Evolutionary conservation across 2,797 vertebrate genomes (phyloP), one percentile per base, ranked within the genome.

Genomic region (Sarcoramphus papa): DNA sequence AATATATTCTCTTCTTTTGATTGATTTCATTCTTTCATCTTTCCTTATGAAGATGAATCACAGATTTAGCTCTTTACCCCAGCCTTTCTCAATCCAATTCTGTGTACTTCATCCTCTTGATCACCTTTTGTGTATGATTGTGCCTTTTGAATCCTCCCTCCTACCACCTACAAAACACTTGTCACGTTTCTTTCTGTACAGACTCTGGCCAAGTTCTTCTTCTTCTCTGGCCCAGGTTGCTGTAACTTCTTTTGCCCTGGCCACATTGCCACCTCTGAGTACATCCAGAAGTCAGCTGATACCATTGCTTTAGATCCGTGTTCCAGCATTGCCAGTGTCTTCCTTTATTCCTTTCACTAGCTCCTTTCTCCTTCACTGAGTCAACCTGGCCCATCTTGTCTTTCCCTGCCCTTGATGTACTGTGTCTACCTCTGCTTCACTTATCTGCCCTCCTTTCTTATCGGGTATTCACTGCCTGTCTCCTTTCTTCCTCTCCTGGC

Each of bases 11-110:
- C 47, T 53, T 87, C 41, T 85, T 77, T 68, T 91, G 76, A 93
- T 54, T 91, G 68, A 83, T 93, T 93, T 75, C 7, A 41, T 85
- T 90, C 92, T 96, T 96, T 97, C 69, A 95, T 90, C 89, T 90
- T 90, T 64, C 50, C 43, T 90, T 75, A 88, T 75, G 85, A 96
- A 88, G 92, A 92, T 81, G 45, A 96, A 91, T 91, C 76, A 83
- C n/a, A 67, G 70, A 80, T 72, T 43, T 77, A 90, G 24, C 33
- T 88, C 62, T 90, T 95, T 79, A 84, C 22, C 12, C 51, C 48
- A 88, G 28, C 57, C 48, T 78, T 89, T 85, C 64, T 92, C 65
- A 35, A 0, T 86, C n/a, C 69, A 73, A 13, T 93, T 88, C 35
- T 88, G 33, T 88, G 5, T 72, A 22, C 20, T 73, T 76, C 68